Percentiles rank a stretch among this genome's conserved stretches.
These are phyloP conservation scores for Pollenia amentaria DNA, from an alignment of 2,888 invertebrate species.

Conservation along the genomic window DNA sequence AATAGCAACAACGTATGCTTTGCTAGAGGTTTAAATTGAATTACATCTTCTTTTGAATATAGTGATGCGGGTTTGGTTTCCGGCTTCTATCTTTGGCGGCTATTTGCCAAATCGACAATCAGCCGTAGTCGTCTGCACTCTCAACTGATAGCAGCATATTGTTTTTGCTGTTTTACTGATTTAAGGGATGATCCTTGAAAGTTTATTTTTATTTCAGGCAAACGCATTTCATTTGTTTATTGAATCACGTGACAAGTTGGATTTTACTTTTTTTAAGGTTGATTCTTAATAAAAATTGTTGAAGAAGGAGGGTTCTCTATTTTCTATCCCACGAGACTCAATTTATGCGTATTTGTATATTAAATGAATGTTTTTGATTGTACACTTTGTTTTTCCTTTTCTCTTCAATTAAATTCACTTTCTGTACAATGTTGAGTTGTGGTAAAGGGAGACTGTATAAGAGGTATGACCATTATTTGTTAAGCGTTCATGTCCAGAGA, in stretches of 20 bases:
- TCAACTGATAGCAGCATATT: slow-evolving; percentile 70
- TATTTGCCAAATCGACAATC: slow-evolving; percentile 63
- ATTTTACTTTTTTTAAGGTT: slow-evolving; percentile 59
- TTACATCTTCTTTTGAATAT: slow-evolving; percentile 60
- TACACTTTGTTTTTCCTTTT: slow-evolving; percentile 68
- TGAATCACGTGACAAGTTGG: slow-evolving; percentile 82
- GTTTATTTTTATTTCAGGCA: slow-evolving; percentile 54
- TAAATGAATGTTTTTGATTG: slow-evolving; percentile 81
- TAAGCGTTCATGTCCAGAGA: slow-evolving; percentile 55
- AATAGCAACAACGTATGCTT: not conserved
- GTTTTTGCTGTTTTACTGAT: slow-evolving; percentile 65
- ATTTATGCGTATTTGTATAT: slow-evolving; percentile 80
- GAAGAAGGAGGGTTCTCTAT: slow-evolving; percentile 16
- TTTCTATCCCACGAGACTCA: slow-evolving; percentile 82
- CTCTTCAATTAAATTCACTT: slow-evolving; percentile 31
- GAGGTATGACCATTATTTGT: slow-evolving; percentile 65
- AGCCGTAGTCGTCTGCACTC: slow-evolving; percentile 17
- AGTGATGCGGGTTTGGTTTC: slow-evolving; percentile 76
- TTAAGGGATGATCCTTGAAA: slow-evolving; percentile 81
- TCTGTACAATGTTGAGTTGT: not conserved
- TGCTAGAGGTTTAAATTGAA: slow-evolving; percentile 5
- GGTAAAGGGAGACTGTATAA: not conserved
- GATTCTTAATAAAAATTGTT: slow-evolving; percentile 22
- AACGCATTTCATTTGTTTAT: slow-evolving; percentile 78
- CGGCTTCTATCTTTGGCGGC: slow-evolving; percentile 71